Percentiles rank a stretch among this genome's conserved stretches.
Conservation (phyloP, 2,888 invertebrate species). For the Morpho achilles region DNA sequence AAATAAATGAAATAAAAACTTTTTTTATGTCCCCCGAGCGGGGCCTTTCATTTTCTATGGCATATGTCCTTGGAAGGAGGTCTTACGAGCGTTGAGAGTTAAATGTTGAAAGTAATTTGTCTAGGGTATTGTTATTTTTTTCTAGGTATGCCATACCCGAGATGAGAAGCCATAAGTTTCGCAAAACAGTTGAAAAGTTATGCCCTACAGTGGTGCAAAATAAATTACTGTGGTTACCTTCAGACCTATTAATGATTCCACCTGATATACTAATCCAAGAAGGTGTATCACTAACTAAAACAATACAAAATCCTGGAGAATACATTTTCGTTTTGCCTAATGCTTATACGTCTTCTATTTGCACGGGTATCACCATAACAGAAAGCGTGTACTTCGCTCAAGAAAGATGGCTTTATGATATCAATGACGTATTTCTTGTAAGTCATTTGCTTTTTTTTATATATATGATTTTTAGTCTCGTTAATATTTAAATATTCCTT, state of each 20-base stretch:
- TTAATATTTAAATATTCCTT: background rate
- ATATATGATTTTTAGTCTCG: background rate
- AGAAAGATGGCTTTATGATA: conserved; percentile 86
- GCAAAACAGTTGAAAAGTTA: conserved; percentile 85
- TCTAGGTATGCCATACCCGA: conserved; percentile 90
- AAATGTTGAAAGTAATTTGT: too few relatives aligned
- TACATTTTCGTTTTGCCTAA: conserved; percentile 92
- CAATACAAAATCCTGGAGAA: conserved; percentile 92
- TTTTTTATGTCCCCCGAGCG: too few relatives aligned
- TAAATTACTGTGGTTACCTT: conserved; percentile 92
- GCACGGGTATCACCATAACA: conserved; percentile 92
- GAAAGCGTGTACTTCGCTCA: conserved; percentile 96
- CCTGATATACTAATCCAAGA: conserved; percentile 86
- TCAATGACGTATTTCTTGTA: conserved; percentile 86
- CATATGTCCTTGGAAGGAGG: too few relatives aligned
- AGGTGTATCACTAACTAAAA: conserved; percentile 87
- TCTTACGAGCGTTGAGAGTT: too few relatives aligned
- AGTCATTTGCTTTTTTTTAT: conserved; percentile 2
- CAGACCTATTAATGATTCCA: conserved; percentile 96
- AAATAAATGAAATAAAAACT: too few relatives aligned
- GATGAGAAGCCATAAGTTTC: conserved; percentile 85
- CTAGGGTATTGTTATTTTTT: background rate
- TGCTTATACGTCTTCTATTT: conserved; percentile 92
- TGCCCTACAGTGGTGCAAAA: conserved; percentile 91
- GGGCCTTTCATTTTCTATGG: too few relatives aligned